Evolutionary conservation across 2,113 vertebrate species (phyloP).

Genomic region (Nothobranchius furzeri): DNA sequence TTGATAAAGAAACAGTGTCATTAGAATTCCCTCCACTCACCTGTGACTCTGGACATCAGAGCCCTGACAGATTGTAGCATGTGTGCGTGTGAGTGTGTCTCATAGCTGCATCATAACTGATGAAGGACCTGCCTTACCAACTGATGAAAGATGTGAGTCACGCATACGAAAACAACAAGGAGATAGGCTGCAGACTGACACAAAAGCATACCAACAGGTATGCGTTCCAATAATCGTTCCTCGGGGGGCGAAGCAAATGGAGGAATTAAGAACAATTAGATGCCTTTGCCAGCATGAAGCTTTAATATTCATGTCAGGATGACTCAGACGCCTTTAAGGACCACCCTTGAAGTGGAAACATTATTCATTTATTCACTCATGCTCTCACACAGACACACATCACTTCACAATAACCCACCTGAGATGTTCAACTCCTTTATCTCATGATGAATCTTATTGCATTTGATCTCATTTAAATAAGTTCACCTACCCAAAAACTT

Average conservation of each 20-base stretch:
- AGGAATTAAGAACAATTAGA: constrained; percentile 45
- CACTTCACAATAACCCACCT: constrained; percentile 20
- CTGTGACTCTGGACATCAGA: constrained; percentile 1
- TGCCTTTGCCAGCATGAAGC: constrained; percentile 14
- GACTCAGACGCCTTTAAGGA: constrained; percentile 36
- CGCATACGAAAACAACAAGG: constrained; percentile 49
- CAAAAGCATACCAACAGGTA: constrained; percentile 6
- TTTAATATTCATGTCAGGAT: constrained; percentile 58
- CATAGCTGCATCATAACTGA: constrained; percentile 32
- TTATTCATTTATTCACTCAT: constrained; percentile 44
- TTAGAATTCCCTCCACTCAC: constrained; percentile 8
- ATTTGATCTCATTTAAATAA: background rate
- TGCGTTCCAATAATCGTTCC: constrained; percentile 2
- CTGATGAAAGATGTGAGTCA: constrained; percentile 55
- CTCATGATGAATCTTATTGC: constrained; percentile 8
- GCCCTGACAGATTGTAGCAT: constrained; percentile 4
- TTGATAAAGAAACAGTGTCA: constrained; percentile 5
- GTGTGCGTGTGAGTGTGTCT: constrained; percentile 7
- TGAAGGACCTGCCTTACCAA: constrained; percentile 40
- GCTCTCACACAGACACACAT: constrained; percentile 11
- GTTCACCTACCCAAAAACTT: background rate
- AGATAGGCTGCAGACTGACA: constrained; percentile 21
- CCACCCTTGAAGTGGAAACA: constrained; percentile 32
- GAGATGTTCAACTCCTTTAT: constrained; percentile 11
- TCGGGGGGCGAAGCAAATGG: background rate